These are phyloP conservation scores for Hirtodrosophila trivittata DNA, from an alignment of 2,888 invertebrate genomes.

Conservation along the genomic window DNA sequence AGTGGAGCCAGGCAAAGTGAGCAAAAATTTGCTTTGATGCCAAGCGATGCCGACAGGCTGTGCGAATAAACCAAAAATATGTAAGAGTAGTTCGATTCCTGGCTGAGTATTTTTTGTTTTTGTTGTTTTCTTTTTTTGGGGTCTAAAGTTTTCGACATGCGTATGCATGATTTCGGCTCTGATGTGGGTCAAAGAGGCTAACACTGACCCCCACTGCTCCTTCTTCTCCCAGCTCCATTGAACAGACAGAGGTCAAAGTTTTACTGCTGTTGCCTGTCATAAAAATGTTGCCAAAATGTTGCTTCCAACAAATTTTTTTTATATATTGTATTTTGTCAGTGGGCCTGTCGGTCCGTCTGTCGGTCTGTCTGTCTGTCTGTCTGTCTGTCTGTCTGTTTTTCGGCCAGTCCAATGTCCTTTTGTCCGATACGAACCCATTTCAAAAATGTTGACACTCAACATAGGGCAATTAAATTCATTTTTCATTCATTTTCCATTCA, in stretches of 20 bases:
- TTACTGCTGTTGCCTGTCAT: slow-evolving; percentile 77
- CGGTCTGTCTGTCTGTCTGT: slow-evolving; percentile 28
- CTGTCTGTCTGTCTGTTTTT: no score
- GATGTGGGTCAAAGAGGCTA: slow-evolving; percentile 70
- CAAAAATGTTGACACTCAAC: slow-evolving; percentile 77
- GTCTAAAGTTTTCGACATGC: slow-evolving; percentile 49
- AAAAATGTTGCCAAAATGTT: slow-evolving; percentile 71
- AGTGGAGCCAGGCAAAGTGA: slow-evolving; percentile 35
- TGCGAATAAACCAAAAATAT: slow-evolving; percentile 28
- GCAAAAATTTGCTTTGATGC: slow-evolving; percentile 57
- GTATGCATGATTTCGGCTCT: slow-evolving; percentile 54
- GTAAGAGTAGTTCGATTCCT: slow-evolving; percentile 25
- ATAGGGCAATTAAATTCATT: slow-evolving; percentile 79
- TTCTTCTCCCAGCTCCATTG: not conserved
- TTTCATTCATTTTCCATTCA: slow-evolving; percentile 65
- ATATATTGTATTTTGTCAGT: slow-evolving; percentile 29
- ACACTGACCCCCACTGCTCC: not conserved
- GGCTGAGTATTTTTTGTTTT: not conserved
- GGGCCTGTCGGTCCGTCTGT: slow-evolving; percentile 22
- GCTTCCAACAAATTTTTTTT: slow-evolving; percentile 27
- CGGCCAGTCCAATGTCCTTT: slow-evolving; percentile 28
- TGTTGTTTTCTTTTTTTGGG: not conserved
- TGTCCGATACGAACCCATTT: slow-evolving; percentile 70
- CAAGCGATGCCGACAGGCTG: slow-evolving; percentile 42
- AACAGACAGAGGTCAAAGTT: slow-evolving; percentile 67